A percentile compares a stretch with the other conserved stretches of the same genome.
Evolutionary conservation across 1,140 invertebrate species (phyloP).

Genomic region (Amphibalanus amphitrite): DNA sequence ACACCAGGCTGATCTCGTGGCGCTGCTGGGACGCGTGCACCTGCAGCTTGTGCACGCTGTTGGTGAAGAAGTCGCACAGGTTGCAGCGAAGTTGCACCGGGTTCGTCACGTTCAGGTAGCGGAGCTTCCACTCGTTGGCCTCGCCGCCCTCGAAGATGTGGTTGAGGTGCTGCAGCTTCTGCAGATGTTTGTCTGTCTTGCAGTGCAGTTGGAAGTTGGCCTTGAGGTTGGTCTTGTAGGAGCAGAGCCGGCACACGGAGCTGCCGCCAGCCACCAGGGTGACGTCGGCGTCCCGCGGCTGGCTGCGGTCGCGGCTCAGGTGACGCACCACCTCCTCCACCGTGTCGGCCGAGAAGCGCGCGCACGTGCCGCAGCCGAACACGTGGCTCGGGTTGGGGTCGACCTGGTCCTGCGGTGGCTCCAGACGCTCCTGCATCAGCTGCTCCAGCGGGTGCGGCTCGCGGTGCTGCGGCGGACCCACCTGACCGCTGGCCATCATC

Average conservation of each 20-base stretch:
- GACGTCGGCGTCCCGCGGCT: conserved; percentile 73
- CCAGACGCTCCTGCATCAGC: conserved; percentile 5
- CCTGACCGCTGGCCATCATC: conserved; percentile 57
- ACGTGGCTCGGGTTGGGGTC: conserved; percentile 58
- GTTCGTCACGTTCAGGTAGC: conserved; percentile 59
- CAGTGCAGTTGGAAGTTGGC: conserved; percentile 99
- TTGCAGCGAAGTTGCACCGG: conserved; percentile 85
- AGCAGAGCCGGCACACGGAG: conserved; percentile 93
- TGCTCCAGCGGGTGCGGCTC: conserved; percentile 5
- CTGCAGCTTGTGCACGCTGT: conserved; percentile 88
- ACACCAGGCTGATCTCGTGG: conserved; percentile 66
- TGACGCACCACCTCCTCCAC: conserved; percentile 82
- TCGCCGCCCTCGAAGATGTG: conserved; percentile 90
- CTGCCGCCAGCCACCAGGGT: conserved; percentile 77
- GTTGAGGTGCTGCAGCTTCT: conserved; percentile 91
- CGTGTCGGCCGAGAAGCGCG: conserved; percentile 71
- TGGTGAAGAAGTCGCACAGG: conserved; percentile 92
- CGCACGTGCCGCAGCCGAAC: conserved; percentile 90
- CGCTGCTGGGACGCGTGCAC: conserved; percentile 70
- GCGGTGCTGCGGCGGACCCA: conserved; percentile 2
- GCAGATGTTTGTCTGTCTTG: conserved; percentile 98
- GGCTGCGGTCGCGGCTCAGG: conserved; percentile 74
- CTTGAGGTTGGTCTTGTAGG: conserved; percentile 96
- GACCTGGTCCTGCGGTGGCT: conserved; percentile 10
- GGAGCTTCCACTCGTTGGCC: conserved; percentile 86